Base-by-base conservation (phyloP, 2,888 invertebrate genomes). In the Drosophila kambysellisi region DNA sequence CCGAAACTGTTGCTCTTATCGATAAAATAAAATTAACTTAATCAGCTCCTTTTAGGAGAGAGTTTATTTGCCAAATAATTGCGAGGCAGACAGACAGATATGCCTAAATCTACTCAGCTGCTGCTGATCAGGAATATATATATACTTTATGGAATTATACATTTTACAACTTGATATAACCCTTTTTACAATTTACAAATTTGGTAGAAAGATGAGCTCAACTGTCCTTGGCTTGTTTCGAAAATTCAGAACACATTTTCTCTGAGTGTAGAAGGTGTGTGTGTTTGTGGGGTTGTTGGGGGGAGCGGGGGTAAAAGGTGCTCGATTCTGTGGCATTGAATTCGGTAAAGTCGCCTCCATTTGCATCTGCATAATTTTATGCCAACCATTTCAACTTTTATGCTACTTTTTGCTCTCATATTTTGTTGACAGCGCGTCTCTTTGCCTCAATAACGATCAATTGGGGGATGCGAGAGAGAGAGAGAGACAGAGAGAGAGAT, bases 301-400 rank as follows among this genome's bases (percentile, higher is more conserved):
- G 2, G 20, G 32, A 20, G 20, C 11, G 17, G 32, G 1, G 20
- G 32, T 20, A 43, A 20, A 43, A 43, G 43, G 43, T 41, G 57
- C 57, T 43, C 48, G n/a, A 29, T 60, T 20, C 51, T 32, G 48
- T 70, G 83, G 83, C 83, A 86, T 83, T 86, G 79, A 74, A 79
- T 74, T 71, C 50, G 48, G 54, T 37, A 64, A 59, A 70, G 77
- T 74, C 60, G 63, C 72, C 76, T 66, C 59, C 60, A 51, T 66
- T 57, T 64, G 63, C 68, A 56, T 64, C 87, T 82, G 81, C 89
- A 85, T 87, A 85, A 87, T 87, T 85, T 88, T 78, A 80, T 83
- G 88, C 89, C 89, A 84, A 74, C 57, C 75, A 86, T 88, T 88
- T 85, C 81, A 70, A 73, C 83, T 82, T 81, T 80, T 81, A 78